phyloP scores from a whole-genome alignment of 2,113 vertebrate genomes.

The Mellivora capensis region DNA sequence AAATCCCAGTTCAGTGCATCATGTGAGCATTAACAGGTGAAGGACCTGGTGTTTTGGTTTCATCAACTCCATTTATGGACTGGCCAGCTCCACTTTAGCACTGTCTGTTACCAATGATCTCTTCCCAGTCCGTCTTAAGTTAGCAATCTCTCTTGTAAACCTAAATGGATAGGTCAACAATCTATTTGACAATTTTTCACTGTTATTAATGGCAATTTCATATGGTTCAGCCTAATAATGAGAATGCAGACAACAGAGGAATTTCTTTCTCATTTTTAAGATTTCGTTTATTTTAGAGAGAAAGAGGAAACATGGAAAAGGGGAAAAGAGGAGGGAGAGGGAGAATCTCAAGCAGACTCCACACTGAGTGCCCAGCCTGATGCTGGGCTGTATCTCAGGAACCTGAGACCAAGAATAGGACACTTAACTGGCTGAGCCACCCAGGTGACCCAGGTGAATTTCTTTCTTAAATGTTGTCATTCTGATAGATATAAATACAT shows the following conservation, averaged over 20 bases:
- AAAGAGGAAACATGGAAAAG: background rate
- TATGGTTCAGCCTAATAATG: background rate
- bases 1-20: no score
- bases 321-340: background rate
- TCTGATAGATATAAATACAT: background rate
- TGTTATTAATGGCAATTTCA: background rate
- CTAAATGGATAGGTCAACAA: rapidly evolving
- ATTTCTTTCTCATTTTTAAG: background rate
- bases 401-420: background rate
- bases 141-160: background rate
- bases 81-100: rapidly evolving
- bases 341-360: background rate
- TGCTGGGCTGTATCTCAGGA: background rate
- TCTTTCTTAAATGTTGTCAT: background rate
- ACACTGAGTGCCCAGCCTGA: background rate
- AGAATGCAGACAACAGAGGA: background rate
- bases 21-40: rapidly evolving
- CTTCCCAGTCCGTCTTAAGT: background rate
- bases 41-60: background rate
- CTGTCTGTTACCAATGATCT: background rate
- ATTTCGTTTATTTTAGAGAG: background rate
- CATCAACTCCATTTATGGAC: no score
- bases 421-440: background rate
- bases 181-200: background rate
- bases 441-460: background rate